phyloP scores from a whole-genome alignment of 1,140 invertebrate species.

The Neocloeon triangulifer region DNA sequence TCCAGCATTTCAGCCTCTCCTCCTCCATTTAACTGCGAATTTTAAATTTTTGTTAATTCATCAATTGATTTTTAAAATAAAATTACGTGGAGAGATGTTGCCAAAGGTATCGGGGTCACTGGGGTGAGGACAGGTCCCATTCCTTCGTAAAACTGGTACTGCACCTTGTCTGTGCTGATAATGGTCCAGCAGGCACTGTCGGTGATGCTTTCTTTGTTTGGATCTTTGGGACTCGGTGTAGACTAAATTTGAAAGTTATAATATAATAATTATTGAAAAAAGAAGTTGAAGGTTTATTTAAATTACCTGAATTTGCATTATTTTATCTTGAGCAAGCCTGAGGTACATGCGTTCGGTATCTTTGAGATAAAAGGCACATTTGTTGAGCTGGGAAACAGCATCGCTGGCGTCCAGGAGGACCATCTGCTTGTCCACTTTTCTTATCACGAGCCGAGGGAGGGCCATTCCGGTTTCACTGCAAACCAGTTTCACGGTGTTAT shows the following conservation, averaged over 20 bases:
- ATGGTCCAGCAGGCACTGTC: slow-evolving; percentile 99
- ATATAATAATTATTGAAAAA: no score
- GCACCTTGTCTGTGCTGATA: slow-evolving; percentile 97
- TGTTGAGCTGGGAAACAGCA: slow-evolving; percentile 95
- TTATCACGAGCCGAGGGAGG: slow-evolving; percentile 82
- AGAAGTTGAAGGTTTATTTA: slow-evolving; percentile 1
- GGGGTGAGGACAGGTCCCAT: slow-evolving; percentile 93
- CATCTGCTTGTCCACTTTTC: slow-evolving; percentile 98
- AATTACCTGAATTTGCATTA: slow-evolving; percentile 86
- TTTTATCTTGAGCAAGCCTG: slow-evolving; percentile 93
- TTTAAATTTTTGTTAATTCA: not conserved
- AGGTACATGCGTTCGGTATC: slow-evolving; percentile 98
- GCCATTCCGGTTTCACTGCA: slow-evolving; percentile 98
- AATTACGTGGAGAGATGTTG: slow-evolving; percentile 67
- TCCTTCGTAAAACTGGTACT: slow-evolving; percentile 97
- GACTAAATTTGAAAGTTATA: slow-evolving; percentile 29
- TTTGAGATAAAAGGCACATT: slow-evolving; percentile 99
- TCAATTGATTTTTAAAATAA: not conserved
- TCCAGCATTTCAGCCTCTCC: slow-evolving; percentile 96
- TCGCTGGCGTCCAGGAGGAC: slow-evolving; percentile 93
- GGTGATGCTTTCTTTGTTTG: slow-evolving; percentile 98
- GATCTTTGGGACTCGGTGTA: slow-evolving; percentile 90
- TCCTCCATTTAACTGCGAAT: slow-evolving; percentile 82
- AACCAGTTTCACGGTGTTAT: slow-evolving; percentile 92
- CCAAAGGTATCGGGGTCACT: slow-evolving; percentile 89